These are phyloP conservation scores for Halcyon leucocephala DNA, from an alignment of 2,797 vertebrate species.

Conservation along the genomic window DNA sequence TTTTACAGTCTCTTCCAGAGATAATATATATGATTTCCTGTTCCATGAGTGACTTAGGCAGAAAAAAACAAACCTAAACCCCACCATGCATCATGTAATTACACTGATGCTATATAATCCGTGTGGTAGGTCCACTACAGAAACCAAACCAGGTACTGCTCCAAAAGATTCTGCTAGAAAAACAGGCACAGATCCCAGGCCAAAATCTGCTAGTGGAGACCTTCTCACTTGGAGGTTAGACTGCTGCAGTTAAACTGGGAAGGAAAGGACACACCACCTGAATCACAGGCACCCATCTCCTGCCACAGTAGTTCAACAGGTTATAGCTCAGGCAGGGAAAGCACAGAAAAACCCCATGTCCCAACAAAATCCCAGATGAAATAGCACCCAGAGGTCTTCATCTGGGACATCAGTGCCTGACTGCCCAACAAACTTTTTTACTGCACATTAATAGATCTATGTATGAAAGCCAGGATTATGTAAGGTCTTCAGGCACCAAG, in stretches of 20 bases:
- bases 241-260: background rate
- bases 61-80: background rate
- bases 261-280: background rate
- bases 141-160: background rate
- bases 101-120: background rate
- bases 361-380: background rate
- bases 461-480: background rate
- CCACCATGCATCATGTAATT: background rate
- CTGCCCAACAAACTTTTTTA: background rate
- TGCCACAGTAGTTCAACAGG: background rate
- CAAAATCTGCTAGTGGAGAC: background rate
- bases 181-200: background rate
- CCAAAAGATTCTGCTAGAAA: background rate
- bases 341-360: background rate
- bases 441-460: background rate
- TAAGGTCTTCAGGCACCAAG: background rate
- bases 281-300: background rate
- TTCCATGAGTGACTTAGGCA: background rate
- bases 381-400: background rate
- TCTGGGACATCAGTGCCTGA: background rate
- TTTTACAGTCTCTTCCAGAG: background rate
- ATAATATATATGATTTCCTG: background rate
- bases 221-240: background rate
- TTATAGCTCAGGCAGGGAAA: background rate
- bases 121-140: background rate